Evolutionary conservation across 2,113 vertebrate genomes (phyloP).

Genomic region (Pterocles orientalis): DNA sequence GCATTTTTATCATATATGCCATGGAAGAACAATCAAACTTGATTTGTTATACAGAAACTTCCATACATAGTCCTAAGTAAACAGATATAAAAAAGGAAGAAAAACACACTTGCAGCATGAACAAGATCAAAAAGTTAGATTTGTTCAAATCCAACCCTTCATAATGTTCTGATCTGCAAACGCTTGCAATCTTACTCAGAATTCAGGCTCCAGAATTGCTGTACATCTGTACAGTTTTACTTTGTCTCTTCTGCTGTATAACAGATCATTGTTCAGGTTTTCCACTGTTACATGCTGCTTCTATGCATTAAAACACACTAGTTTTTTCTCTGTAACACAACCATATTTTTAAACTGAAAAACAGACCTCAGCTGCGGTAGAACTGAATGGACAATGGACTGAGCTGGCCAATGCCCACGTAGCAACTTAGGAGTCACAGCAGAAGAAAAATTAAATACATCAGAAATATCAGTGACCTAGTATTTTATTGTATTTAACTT

Average conservation of each 20-base stretch:
- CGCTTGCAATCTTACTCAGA: neutral
- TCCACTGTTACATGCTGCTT: neutral
- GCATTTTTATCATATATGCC: neutral
- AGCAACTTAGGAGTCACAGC: neutral
- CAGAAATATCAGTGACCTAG: neutral
- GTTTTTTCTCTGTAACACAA: neutral
- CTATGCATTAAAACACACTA: neutral
- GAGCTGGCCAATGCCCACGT: neutral
- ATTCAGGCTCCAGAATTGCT: neutral
- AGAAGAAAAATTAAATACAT: neutral
- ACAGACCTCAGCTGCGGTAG: neutral
- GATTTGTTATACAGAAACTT: neutral
- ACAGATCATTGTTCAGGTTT: neutral
- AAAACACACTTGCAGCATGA: neutral
- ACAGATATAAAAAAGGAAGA: neutral
- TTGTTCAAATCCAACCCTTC: neutral
- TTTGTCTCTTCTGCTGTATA: neutral
- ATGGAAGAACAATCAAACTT: neutral
- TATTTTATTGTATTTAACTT: constrained; percentile 13
- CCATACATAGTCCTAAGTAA: neutral
- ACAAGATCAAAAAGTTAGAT: neutral
- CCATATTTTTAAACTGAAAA: neutral
- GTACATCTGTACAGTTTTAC: neutral
- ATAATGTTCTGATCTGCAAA: neutral
- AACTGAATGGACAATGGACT: neutral